These are phyloP conservation scores for Darevskia mixta DNA, from an alignment of 2,797 vertebrate species.

Conservation along the genomic window DNA sequence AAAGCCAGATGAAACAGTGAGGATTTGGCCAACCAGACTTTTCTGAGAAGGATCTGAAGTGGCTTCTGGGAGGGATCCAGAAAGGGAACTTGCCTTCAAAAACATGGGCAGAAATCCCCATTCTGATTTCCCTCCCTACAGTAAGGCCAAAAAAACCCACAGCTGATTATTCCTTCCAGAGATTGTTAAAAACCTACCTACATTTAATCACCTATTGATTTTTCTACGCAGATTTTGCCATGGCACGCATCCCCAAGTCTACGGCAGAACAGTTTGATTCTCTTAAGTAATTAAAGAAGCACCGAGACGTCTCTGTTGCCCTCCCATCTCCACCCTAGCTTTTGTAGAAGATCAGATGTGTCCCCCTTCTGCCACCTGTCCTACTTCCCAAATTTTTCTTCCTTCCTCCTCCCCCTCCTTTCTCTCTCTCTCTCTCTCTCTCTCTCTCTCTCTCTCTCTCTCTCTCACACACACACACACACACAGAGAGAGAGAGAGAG, in stretches of 20 bases:
- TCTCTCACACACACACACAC: neutral
- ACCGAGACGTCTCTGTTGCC: too few species aligned
- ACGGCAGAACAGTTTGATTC: too few species aligned
- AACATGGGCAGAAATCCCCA: neutral
- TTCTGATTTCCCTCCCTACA: neutral
- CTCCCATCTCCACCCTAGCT: neutral
- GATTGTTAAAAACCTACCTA: neutral
- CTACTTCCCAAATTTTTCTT: neutral
- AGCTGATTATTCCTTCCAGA: slow-evolving; percentile 12
- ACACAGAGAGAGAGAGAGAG: too few species aligned
- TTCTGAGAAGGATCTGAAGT: too few species aligned
- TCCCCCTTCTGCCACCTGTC: neutral
- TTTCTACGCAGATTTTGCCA: neutral
- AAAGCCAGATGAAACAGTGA: neutral
- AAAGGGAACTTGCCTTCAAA: neutral
- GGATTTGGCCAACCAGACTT: neutral
- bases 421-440: too few species aligned
- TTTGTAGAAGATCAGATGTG: too few species aligned
- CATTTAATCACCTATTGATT: neutral
- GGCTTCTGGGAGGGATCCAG: neutral
- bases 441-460: too few species aligned
- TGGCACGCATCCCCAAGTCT: neutral
- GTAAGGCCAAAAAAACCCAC: neutral
- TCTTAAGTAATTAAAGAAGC: too few species aligned
- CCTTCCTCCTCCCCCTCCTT: too few species aligned